Conservation (phyloP, 2,797 vertebrate species). For the Sarcophilus harrisii region DNA sequence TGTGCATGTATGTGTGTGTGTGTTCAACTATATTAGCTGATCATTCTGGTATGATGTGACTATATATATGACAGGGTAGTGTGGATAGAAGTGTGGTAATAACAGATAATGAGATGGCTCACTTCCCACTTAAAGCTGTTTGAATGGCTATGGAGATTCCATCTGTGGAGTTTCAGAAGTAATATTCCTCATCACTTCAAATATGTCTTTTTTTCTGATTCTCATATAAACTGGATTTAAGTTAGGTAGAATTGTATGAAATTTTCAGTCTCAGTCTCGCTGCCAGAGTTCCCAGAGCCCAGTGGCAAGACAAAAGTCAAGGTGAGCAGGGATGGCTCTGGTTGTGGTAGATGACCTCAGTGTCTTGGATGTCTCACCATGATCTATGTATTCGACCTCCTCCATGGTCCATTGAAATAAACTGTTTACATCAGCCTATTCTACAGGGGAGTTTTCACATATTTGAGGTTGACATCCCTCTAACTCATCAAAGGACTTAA, state of each 20-base stretch:
- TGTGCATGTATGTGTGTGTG: not conserved
- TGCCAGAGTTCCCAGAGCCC: not conserved
- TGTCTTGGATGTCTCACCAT: not conserved
- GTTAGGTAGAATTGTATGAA: not conserved
- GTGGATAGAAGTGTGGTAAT: not conserved
- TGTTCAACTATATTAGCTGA: not conserved
- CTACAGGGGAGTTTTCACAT: not conserved
- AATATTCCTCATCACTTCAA: slow-evolving; percentile 22
- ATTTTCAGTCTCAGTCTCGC: not conserved
- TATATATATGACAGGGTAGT: not conserved
- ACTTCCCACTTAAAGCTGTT: not conserved
- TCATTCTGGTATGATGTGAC: not conserved
- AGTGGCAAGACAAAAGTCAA: not conserved
- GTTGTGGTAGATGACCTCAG: not conserved
- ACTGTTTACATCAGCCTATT: not conserved
- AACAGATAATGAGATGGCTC: not conserved
- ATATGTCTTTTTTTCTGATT: not conserved
- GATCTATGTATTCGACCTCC: not conserved
- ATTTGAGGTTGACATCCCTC: not conserved
- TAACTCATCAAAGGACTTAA: not conserved
- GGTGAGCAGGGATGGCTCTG: rapidly evolving
- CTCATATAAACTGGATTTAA: not conserved
- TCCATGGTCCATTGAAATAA: not conserved
- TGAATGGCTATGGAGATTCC: not conserved
- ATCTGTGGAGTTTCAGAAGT: slow-evolving; percentile 6